Evolutionary conservation across 2,888 invertebrate species (phyloP), one percentile per base, ranked within the genome.

Genomic region (Tetramorium bicarinatum): DNA sequence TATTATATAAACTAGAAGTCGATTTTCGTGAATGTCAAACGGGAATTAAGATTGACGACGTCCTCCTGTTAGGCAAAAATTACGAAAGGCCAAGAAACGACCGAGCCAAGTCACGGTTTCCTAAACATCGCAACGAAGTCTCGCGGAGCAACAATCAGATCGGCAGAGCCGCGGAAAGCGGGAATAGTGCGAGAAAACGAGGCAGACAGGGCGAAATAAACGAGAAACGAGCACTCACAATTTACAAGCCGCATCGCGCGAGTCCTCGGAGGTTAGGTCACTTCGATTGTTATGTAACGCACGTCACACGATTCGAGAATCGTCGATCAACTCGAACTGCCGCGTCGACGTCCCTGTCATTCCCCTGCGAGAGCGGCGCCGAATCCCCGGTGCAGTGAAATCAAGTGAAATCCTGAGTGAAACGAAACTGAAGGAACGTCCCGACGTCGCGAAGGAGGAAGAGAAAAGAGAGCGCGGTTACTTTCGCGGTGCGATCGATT

Each of bases 281-380:
- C 15, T 41, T 62, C 29, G 11, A 44, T 77, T 67, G 47, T 77
- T 77, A 77, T 44, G 44, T 77, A 77, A 77, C 13, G 3, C 18
- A 21, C 52, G 52, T 54, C 52, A 54, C 9, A 8, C 21, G 21
- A 21, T 3, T 54, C 52, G 21, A 54, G n/a, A 18, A 4, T 41
- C 29, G 47, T 47, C 47, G 47, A 21, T 47, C 47, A 21, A 52
- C 44, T 47, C 47, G 49, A 49, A 18, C 52, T 49, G 29, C 29
- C 29, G 29, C 49, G 25, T 64, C 49, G 52, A 34, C 29, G 3
- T n/a, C 8, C 29, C 41, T 52, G 49, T 76, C 62, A 64, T 1
- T 21, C 18, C 29, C 18, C 52, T 18, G 75, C 18, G 15, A 64
- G 38, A 41, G 18, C 29, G 18, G 25, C 38, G 25, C 52, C 15